Evolutionary conservation across 2,797 vertebrate genomes (phyloP), one percentile per base, ranked within the genome.

Genomic region (Cirrhinus mrigala): DNA sequence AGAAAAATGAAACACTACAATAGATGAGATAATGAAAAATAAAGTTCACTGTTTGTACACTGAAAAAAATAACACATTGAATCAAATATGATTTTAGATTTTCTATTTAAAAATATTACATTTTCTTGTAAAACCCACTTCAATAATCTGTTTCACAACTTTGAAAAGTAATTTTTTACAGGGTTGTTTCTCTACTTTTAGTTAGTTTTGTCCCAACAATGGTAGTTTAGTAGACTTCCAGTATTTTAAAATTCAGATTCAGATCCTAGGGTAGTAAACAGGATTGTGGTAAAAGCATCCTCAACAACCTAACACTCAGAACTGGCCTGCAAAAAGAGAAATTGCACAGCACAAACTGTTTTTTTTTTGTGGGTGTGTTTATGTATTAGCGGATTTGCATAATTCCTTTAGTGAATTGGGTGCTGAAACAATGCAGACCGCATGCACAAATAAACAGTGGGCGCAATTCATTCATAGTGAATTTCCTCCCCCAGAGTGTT

Each of bases 401-500:
- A 62, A 79, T 62, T 79, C 15, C 76, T 79, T 79, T 46, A 79
- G 76, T 46, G 9, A 78, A 78, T 62, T 0, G 4, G 15, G 76
- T 16, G 40, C 37, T 18, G 56, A 79, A 79, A 62, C 37, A 27
- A 62, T 48, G 16, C 56, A 46, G 56, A 27, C 40, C 44, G 15
- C 6, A 5, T 11, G 22, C 37, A 40, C 37, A 78, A 78, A 62
- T 60, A 62, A 60, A 78, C 37, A 27, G n/a, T 46, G 58, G 56
- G 58, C 1, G 3, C 40, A 79, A 20, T 27, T 78, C 8, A 46
- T 27, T 78, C 37, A 4, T 6, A 54, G 62, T 48, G 20, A 68
- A 68, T 69, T 68, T 48, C 69, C 82, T 84, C 40, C 58, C 56
- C 50, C 37, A 60, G 74, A 83, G 54, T 56, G 33, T 52, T 66